Evolutionary conservation across 2,113 vertebrate genomes (phyloP).

Genomic region (Neolamprologus modestus): DNA sequence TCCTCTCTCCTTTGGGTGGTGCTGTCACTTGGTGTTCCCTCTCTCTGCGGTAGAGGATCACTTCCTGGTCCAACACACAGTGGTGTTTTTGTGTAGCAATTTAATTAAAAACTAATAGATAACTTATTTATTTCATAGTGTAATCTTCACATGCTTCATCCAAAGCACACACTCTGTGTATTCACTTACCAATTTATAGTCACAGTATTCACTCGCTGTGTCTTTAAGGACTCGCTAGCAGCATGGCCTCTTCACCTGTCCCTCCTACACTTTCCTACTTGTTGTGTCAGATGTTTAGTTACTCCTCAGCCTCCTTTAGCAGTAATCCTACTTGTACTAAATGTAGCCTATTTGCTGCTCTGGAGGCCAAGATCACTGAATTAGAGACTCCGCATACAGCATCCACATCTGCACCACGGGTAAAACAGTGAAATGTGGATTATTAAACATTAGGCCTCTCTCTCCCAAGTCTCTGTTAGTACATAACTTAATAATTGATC

Average conservation of each 20-base stretch:
- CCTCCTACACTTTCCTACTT: not conserved
- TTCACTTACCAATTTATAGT: not conserved
- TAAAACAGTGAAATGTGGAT: not conserved
- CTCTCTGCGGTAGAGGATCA: not conserved
- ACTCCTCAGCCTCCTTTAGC: not conserved
- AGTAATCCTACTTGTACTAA: not conserved
- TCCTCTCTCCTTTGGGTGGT: not conserved
- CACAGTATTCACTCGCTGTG: not conserved
- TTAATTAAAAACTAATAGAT: not conserved
- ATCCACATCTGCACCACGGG: not conserved
- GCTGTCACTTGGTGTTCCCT: not conserved
- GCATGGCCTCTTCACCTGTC: not conserved
- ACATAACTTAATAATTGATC: not conserved
- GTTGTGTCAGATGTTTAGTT: not conserved
- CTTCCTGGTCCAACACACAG: not conserved
- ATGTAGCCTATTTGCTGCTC: not conserved
- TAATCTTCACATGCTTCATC: not conserved
- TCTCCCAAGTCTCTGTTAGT: not conserved
- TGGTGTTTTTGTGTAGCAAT: not conserved
- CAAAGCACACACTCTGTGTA: not conserved
- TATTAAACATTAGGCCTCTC: not conserved
- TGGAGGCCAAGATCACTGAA: not conserved
- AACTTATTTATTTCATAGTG: not conserved
- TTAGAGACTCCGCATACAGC: not conserved
- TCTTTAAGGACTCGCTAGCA: not conserved